Evolutionary conservation across 37 sponge, comb jelly and placozoan species (phyloP), one percentile per base, ranked within the genome.

Genomic region (Cliona cf. orientalis): DNA sequence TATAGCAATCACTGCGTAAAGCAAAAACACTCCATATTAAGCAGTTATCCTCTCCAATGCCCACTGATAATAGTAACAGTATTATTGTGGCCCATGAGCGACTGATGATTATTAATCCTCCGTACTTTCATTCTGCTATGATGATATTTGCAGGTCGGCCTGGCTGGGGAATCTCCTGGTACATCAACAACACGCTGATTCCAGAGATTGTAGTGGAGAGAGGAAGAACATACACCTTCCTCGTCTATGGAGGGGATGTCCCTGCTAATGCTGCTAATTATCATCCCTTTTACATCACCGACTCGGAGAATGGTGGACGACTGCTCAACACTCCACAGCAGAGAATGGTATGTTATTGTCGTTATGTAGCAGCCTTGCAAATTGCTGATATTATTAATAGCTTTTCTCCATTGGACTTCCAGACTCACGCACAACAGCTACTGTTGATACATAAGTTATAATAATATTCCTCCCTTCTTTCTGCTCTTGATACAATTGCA

Each of bases 231-330:
- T 89, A 89, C 83, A 86, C 80, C 55, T 89, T 93, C 78, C 57
- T 70, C 22, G 75, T 89, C 23, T 45, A 79, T 2, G 94, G 90
- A 73, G 94, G 94, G 22, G 40, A 81, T 59, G 62, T 83, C 63
- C 53, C 80, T 39, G 39, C 25, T 42, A 58, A 70, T 32, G 26
- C 29, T n/a, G 46, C 83, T 39, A 63, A 58, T 32, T 86, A 93
- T 61, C 94, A 89, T 78, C 94, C 94, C 31, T 82, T 93, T 38
- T 93, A 93, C 74, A 85, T 93, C 78, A 93, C 90, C 29, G 65
- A 84, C 58, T 77, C 83, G 9, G 34, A 7, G 32, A 31, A 44
- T 32, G 86, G 86, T 29, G 79, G 90, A 14, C 45, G 70, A 68
- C 65, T 75, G 1, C 37, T 39, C 11, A 80, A 71, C 55, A 57